Evolutionary conservation across 2,797 vertebrate genomes (phyloP), one percentile per base, ranked within the genome.

Genomic region (Xenopus petersii): DNA sequence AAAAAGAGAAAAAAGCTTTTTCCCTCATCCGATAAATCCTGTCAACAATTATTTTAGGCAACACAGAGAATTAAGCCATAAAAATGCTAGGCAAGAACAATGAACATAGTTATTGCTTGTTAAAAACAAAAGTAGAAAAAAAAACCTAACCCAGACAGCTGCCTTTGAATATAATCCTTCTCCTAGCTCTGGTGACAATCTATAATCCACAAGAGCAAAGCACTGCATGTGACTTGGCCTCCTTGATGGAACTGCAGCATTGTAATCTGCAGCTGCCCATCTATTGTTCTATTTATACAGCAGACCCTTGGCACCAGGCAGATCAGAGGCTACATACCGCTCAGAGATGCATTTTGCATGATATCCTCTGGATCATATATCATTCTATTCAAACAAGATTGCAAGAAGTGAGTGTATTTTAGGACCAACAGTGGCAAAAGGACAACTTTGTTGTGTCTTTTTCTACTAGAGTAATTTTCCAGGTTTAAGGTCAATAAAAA

Each of bases 251-350:
- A 59, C 21, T 46, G 64, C 30, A 68, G 75, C 75, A 64, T 72
- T 77, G 70, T 77, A 36, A 64, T 73, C 48, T 61, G 70, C 75
- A 77, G 75, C 75, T 77, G 75, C 64, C 75, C 59, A 62, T 73
- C 70, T 77, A 68, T 67, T 68, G 63, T 64, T 72, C 70, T 73
- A 73, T 77, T 77, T 77, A 77, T 77, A 77, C 56, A 54, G 36
- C n/a, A 68, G 75, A 72, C 17, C 48, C 64, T 36, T 72, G 75
- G 75, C 75, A 77, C 75, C 75, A 73, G 48, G 48, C 70, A 67
- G 69, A 77, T 77, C 56, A 77, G 47, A 67, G 56, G 15, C 16
- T 67, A 58, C 65, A 77, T 73, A 55, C 70, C 58, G 47, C 33
- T 72, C 30, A 11, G 12, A 48, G 36, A 68, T 48, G 71, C 58